Base-by-base conservation (phyloP, 2,888 invertebrate genomes). In the Tanypteryx hageni region DNA sequence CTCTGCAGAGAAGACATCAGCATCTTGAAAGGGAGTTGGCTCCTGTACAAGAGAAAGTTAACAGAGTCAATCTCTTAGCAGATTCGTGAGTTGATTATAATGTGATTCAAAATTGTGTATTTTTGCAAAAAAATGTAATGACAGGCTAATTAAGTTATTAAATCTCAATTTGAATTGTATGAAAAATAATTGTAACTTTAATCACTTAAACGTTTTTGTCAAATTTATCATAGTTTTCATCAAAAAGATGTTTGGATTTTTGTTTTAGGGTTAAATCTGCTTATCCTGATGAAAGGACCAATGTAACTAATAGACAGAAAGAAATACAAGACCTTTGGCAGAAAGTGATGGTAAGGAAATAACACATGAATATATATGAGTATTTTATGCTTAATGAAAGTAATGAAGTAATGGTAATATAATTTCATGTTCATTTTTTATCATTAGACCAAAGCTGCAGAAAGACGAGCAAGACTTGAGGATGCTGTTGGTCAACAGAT, bases 401-500 rank as follows among this genome's bases (percentile, higher is more conserved):
- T 3, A 44, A 44, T 44, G 1, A 44, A 44, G 58, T 92, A 76
- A 76, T 84, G 4, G 82, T 83, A 92, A 92, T 57, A 61, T 18
- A 44, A 68, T 68, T 83, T 44, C 59, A 92, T 82, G 76, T 86
- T 64, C 93, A 84, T 82, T 82, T 93, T 86, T 93, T 92, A 14
- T 76, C 93, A 93, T 89, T 96, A 97, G 95, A 97, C 97, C 59
- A 98, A 98, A 94, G 99, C 99, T 0, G 96, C 96, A 14, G 98
- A 98, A 94, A 96, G 99, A 0, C 96, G 99, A 93, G 97, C 97
- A 0, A 96, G 98, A 86, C 96, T 99, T 61, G 99, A 99, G 95
- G 98, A 98, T 94, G 98, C 99, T 1, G 99, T 99, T 5, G 99
- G 99, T 0, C 98, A 98, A 94, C 99, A 99, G 95, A 98, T 99